Percentiles rank a stretch among this genome's conserved stretches.
phyloP scores from a whole-genome alignment of 2,113 vertebrate species.

The Bombycilla garrulus region DNA sequence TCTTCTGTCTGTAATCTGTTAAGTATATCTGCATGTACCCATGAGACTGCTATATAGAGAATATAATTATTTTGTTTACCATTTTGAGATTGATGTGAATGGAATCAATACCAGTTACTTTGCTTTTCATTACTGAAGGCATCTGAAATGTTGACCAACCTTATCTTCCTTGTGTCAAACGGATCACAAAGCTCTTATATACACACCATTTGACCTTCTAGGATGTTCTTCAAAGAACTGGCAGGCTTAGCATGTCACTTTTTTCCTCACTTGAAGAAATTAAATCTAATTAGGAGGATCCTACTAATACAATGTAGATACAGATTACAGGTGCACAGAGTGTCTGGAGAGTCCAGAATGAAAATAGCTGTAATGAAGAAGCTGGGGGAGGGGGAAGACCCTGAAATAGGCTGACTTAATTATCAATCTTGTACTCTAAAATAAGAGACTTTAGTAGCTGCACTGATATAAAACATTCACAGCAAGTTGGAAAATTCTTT shows the following conservation, averaged over 20 bases:
- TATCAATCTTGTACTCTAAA: background rate
- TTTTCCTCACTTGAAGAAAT: conserved; percentile 24
- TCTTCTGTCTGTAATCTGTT: background rate
- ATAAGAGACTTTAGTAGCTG: background rate
- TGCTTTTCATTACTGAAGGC: conserved; percentile 39
- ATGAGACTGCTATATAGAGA: background rate
- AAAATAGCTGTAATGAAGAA: background rate
- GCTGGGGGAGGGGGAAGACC: background rate
- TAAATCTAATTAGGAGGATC: conserved; percentile 30
- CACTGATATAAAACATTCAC: background rate
- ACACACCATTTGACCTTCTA: background rate
- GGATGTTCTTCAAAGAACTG: conserved; percentile 1
- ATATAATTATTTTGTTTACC: conserved; percentile 31
- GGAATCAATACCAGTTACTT: conserved; percentile 36
- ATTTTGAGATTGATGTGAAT: conserved; percentile 6
- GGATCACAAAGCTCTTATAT: background rate
- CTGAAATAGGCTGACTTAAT: conserved; percentile 6
- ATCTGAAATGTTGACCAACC: conserved; percentile 23
- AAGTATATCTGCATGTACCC: background rate
- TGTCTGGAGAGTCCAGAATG: background rate
- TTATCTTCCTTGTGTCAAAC: background rate
- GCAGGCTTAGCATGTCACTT: conserved; percentile 7
- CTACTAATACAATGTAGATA: background rate
- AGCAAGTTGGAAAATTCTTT: background rate
- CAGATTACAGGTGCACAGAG: background rate